Evolutionary conservation across 2,113 vertebrate genomes (phyloP), one percentile per base, ranked within the genome.

Genomic region (Chionodraco myersi): DNA sequence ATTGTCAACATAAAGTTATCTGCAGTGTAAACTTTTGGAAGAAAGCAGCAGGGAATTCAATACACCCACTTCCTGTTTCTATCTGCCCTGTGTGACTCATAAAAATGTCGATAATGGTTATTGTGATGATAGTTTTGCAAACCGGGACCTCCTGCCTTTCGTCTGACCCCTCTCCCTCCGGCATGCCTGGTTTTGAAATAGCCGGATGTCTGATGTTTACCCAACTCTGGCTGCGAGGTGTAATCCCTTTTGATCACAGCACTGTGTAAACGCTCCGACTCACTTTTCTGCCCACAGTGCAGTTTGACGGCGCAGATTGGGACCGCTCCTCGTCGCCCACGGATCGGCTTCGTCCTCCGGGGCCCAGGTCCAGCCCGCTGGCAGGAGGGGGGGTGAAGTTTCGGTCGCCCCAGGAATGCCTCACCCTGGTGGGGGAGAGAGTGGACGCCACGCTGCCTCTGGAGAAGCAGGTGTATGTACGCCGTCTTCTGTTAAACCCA

Each of bases 401-500:
- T 65, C 93, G 95, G 87, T 96, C 95, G 92, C 96, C 95, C 34
- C 96, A 96, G 0, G 97, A 99, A 58, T 94, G 95, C 81, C 89
- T 85, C 45, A 4, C 72, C 3, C 70, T 92, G 92, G 88, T 97
- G 57, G 97, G 97, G 61, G 97, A 99, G 88, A 95, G 96, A 94
- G 96, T 99, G 92, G 97, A 99, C 79, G 96, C 97, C n/a, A 88
- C 91, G 23, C 86, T 98, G 83, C 95, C 96, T 10, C 93, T 99
- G 94, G 97, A 99, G 92, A 97, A 98, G 83, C 98, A 99, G 92
- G 97, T 98, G 98, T 99, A 96, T 94, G 96, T 97, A 93, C 26
- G 34, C 65, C 47, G 36, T 63, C 69, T 30, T 71, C 26, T 70
- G 11, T 60, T 71, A 30, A 52, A 66, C n/a, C 15, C 30, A 45